phyloP scores from a whole-genome alignment of 2,888 invertebrate genomes.

The Heteromyza rotundicornis region DNA sequence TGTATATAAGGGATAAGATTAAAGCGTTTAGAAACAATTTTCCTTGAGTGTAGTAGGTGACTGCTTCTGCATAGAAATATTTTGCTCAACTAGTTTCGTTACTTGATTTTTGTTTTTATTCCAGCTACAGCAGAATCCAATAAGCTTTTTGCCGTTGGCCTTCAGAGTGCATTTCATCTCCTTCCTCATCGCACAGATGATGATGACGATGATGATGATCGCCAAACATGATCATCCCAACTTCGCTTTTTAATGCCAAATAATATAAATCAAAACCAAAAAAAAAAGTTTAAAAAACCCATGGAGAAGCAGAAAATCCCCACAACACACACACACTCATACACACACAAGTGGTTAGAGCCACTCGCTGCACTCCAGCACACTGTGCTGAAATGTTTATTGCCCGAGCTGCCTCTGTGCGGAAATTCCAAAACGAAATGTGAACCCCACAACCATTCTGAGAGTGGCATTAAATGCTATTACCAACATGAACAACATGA shows the following conservation, averaged over 20 bases:
- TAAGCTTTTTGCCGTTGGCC: not conserved
- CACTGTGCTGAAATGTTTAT: not conserved
- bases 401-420: not conserved
- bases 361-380: not conserved
- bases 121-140: not conserved
- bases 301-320: not conserved
- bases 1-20: too few relatives aligned
- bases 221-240: constrained; percentile 52
- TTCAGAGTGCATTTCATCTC: not conserved
- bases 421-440: not conserved
- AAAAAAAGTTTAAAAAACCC: not conserved
- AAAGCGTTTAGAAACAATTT: too few relatives aligned
- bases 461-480: not conserved
- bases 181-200: not conserved
- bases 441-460: not conserved
- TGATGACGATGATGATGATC: too few relatives aligned
- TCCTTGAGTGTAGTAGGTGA: too few relatives aligned
- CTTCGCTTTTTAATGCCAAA: constrained; percentile 54
- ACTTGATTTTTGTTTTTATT: too few relatives aligned
- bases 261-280: constrained; percentile 54
- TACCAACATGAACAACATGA: too few relatives aligned
- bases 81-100: too few relatives aligned
- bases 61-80: too few relatives aligned
- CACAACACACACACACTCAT: not conserved
- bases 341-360: not conserved